Conservation (phyloP, 2,888 invertebrate species). For the Chaetoderma sp. region DNA sequence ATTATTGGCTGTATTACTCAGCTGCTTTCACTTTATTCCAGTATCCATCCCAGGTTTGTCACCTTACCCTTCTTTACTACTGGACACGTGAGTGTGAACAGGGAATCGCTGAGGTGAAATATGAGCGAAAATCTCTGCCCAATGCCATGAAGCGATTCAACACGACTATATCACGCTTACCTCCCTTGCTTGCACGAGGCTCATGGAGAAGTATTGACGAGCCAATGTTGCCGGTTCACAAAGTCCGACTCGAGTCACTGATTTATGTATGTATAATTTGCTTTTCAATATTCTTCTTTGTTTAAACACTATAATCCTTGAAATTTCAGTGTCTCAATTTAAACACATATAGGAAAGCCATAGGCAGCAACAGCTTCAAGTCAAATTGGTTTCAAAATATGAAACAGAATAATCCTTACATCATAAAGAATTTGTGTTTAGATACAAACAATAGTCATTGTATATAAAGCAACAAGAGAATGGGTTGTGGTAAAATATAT, state of each 20-base stretch:
- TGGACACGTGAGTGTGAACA: constrained; percentile 68
- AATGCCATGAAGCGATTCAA: constrained; percentile 60
- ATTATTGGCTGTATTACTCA: too few species aligned
- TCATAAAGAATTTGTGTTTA: too few species aligned
- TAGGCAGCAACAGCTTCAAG: too few species aligned
- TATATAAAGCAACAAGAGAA: too few species aligned
- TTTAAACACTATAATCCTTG: background rate
- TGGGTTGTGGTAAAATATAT: too few species aligned
- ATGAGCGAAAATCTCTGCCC: constrained; percentile 65
- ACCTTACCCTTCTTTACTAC: constrained; percentile 64
- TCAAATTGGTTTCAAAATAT: too few species aligned
- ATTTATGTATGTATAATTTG: constrained; percentile 54
- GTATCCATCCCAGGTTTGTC: constrained; percentile 68
- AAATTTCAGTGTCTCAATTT: too few species aligned
- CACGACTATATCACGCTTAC: constrained; percentile 54
- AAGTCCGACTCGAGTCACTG: constrained; percentile 64
- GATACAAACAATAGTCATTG: too few species aligned
- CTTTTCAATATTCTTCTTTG: too few species aligned
- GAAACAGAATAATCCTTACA: too few species aligned
- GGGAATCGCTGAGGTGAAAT: constrained; percentile 63
- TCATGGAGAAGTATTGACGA: constrained; percentile 60
- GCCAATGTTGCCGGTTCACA: constrained; percentile 60
- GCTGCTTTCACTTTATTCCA: constrained; percentile 40
- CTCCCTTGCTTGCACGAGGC: constrained; percentile 51
- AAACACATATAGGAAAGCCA: too few species aligned